phyloP scores from a whole-genome alignment of 2,113 vertebrate species.

The Monarcha castaneiventris region DNA sequence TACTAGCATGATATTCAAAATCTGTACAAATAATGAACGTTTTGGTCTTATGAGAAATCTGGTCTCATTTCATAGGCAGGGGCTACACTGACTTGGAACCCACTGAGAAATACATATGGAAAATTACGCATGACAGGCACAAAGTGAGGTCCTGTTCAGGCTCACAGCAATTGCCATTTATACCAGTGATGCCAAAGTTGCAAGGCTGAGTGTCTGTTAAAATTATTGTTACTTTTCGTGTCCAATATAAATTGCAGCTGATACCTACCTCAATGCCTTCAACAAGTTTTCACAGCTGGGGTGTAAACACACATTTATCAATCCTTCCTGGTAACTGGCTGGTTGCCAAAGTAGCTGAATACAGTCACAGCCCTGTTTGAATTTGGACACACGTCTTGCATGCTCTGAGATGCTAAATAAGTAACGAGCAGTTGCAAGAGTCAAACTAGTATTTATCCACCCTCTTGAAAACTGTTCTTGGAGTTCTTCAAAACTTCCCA shows the following conservation, averaged over 20 bases:
- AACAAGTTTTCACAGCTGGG: background rate
- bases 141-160: background rate
- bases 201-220: background rate
- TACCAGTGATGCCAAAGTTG: background rate
- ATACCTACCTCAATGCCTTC: background rate
- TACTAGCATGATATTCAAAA: background rate
- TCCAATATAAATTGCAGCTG: background rate
- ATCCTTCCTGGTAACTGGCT: background rate
- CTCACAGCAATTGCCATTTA: background rate
- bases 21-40: background rate
- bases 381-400: background rate
- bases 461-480: background rate
- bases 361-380: background rate
- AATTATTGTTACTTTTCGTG: background rate
- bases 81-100: background rate
- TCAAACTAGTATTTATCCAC: background rate
- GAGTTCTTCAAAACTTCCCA: background rate
- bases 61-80: background rate
- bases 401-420: background rate
- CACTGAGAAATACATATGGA: background rate
- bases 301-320: background rate
- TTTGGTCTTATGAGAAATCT: background rate
- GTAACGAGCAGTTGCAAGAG: background rate
- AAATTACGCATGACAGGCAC: background rate
- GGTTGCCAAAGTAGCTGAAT: background rate